Evolutionary conservation across 2,113 vertebrate genomes (phyloP).

Genomic region (Chlamydotis undulata): DNA sequence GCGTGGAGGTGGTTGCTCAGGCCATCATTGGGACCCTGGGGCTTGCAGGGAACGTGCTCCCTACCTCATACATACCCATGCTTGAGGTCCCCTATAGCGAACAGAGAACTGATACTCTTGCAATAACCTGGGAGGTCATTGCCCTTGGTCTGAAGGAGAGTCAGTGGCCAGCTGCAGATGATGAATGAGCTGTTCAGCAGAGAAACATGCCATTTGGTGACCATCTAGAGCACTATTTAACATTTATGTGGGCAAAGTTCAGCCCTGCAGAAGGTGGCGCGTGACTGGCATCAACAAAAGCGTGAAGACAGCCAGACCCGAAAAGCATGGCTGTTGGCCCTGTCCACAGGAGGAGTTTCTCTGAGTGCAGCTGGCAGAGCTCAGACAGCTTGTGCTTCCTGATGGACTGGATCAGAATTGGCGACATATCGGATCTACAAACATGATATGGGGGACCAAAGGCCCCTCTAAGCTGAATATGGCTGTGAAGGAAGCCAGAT

Average conservation of each 20-base stretch:
- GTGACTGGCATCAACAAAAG: background rate
- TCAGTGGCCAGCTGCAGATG: background rate
- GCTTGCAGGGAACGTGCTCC: background rate
- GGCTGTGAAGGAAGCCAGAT: background rate
- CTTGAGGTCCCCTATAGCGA: background rate
- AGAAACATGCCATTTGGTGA: background rate
- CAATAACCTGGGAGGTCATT: background rate
- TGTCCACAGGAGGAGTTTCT: background rate
- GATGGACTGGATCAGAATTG: background rate
- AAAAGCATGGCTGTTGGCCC: background rate
- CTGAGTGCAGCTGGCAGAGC: background rate
- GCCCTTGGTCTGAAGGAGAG: background rate
- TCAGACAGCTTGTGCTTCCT: background rate
- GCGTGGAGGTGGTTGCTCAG: background rate
- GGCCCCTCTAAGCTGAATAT: background rate
- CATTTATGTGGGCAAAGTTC: background rate
- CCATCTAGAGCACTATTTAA: background rate
- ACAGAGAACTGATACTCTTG: background rate
- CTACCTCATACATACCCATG: too few relatives aligned
- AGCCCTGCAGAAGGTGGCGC: background rate
- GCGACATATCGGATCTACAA: background rate
- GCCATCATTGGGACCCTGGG: rapidly evolving
- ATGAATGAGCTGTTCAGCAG: background rate
- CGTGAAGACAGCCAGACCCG: background rate
- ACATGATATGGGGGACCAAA: background rate